These are phyloP conservation scores for Drosophila hydei DNA, from an alignment of 1,140 invertebrate genomes.

Conservation along the genomic window DNA sequence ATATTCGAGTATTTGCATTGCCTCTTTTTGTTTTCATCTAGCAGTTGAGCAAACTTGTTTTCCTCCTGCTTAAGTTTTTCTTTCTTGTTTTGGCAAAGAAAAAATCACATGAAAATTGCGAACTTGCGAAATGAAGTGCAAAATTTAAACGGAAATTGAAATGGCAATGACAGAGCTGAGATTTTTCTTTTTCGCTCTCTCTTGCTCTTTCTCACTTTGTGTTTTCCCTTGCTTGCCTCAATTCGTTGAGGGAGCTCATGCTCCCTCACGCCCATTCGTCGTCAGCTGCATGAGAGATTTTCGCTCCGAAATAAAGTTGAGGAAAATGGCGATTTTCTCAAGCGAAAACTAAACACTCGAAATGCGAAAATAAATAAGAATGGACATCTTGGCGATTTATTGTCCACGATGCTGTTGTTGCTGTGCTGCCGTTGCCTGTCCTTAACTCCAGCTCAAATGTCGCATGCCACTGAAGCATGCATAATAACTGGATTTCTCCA, in stretches of 20 bases:
- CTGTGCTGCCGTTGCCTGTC: slow-evolving; percentile 3
- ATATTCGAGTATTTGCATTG: slow-evolving; percentile 73
- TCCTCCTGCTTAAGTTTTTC: slow-evolving; percentile 35
- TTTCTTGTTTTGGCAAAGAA: slow-evolving; percentile 14
- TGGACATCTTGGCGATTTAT: slow-evolving; percentile 79
- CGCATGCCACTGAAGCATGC: slow-evolving; percentile 71
- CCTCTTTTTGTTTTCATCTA: slow-evolving; percentile 52
- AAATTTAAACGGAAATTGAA: slow-evolving; percentile 83
- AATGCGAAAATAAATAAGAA: slow-evolving; percentile 81
- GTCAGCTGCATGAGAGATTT: slow-evolving; percentile 55
- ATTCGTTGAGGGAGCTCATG: slow-evolving; percentile 54
- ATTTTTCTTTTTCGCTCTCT: slow-evolving; percentile 12
- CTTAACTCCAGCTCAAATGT: slow-evolving; percentile 60
- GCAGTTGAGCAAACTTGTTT: slow-evolving; percentile 42
- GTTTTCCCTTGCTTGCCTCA: slow-evolving; percentile 43
- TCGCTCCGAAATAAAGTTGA: slow-evolving; percentile 66
- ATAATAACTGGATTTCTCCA: slow-evolving; percentile 61
- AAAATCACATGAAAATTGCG: slow-evolving; percentile 73
- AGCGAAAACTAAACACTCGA: slow-evolving; percentile 82
- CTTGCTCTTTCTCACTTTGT: slow-evolving; percentile 18
- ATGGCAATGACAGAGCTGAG: slow-evolving; percentile 79
- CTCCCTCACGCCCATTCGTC: slow-evolving; percentile 24
- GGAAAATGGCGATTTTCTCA: slow-evolving; percentile 80
- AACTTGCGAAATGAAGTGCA: slow-evolving; percentile 82
- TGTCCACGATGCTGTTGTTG: slow-evolving; percentile 47